These are phyloP conservation scores for Vipera ursinii DNA, from an alignment of 2,797 vertebrate species.

Conservation along the genomic window DNA sequence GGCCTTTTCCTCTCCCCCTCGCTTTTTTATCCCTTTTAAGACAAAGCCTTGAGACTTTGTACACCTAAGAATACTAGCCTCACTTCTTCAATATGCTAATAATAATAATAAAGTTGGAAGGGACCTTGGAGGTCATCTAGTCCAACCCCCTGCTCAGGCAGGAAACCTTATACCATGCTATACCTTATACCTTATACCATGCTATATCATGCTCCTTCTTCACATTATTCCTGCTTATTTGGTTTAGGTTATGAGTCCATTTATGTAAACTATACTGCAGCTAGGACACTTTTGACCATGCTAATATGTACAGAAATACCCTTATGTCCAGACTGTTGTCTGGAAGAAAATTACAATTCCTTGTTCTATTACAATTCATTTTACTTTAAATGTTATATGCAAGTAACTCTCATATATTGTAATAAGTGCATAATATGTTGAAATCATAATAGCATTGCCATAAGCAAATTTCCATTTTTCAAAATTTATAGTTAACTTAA, in stretches of 20 bases:
- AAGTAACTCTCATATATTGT: constrained; percentile 25
- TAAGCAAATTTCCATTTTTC: constrained; percentile 2
- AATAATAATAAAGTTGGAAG: no score
- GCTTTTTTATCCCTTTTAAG: not conserved
- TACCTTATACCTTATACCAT: no score
- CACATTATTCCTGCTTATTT: not conserved
- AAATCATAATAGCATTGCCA: constrained; percentile 10
- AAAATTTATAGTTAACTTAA: constrained; percentile 12
- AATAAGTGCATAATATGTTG: constrained; percentile 9
- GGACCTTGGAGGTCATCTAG: no score
- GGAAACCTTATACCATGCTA: no score
- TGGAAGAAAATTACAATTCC: constrained; percentile 12
- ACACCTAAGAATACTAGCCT: not conserved
- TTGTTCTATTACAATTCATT: constrained; percentile 10
- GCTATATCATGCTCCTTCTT: not conserved
- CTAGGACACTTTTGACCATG: not conserved
- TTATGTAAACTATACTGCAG: not conserved
- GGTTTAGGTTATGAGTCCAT: not conserved
- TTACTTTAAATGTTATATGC: constrained; percentile 8
- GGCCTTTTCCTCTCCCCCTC: not conserved
- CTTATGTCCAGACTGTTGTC: not conserved
- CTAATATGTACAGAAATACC: constrained; percentile 1
- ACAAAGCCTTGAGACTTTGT: not conserved
- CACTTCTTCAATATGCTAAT: not conserved
- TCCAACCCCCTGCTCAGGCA: no score